Conservation (phyloP, 2,113 vertebrate genomes). For the Eleginops maclovinus region DNA sequence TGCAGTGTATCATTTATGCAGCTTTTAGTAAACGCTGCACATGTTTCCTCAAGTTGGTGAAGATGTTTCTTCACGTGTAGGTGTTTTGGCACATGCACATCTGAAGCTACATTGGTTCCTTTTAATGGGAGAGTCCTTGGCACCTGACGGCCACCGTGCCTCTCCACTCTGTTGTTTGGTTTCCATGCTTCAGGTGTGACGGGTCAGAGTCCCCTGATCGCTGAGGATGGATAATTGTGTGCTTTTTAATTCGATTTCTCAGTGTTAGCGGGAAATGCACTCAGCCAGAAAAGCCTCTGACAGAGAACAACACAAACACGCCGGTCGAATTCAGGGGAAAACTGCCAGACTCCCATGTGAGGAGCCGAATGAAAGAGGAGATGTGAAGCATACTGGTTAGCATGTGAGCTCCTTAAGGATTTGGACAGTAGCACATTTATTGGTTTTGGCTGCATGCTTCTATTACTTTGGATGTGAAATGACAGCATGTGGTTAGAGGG, state of each 20-base stretch:
- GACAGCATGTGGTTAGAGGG: constrained; percentile 56
- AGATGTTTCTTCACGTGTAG: no score
- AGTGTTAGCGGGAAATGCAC: constrained; percentile 42
- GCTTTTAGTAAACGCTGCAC: no score
- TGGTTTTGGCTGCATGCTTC: constrained; percentile 44
- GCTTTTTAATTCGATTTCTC: constrained; percentile 71
- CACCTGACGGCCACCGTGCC: no score
- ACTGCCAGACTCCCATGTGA: constrained; percentile 8
- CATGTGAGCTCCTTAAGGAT: constrained; percentile 33
- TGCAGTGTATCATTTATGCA: no score
- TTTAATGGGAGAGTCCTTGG: no score
- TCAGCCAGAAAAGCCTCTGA: constrained; percentile 54
- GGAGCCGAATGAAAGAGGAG: constrained; percentile 1
- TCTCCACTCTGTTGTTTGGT: constrained; percentile 32
- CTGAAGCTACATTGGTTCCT: no score
- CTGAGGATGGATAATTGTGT: constrained; percentile 60
- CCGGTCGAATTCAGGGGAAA: constrained; percentile 33
- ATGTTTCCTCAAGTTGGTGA: no score
- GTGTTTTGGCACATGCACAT: no score
- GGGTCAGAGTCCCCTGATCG: constrained; percentile 62
- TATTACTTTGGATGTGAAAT: constrained; percentile 48
- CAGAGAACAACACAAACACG: constrained; percentile 36
- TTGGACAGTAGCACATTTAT: constrained; percentile 41
- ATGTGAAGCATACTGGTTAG: constrained; percentile 33
- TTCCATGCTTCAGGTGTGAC: constrained; percentile 55